phyloP scores from a whole-genome alignment of 2,888 invertebrate species.

The Tromatobia lineatoria region DNA sequence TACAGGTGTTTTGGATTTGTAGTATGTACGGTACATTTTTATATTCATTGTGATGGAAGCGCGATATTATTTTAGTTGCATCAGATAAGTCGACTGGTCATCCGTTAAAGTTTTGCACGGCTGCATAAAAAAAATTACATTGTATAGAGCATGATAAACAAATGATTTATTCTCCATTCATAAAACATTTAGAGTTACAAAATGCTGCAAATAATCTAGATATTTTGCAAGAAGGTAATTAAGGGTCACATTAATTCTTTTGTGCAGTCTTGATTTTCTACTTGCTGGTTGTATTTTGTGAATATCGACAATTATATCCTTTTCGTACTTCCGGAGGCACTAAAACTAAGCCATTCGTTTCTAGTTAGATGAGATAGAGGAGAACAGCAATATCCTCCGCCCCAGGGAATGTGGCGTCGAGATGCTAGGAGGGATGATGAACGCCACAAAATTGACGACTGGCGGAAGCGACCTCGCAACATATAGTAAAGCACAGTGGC shows the following conservation, averaged over 20 bases:
- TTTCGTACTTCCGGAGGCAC: neutral
- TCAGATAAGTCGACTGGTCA: too few species aligned
- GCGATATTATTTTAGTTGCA: too few species aligned
- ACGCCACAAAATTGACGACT: constrained; percentile 19
- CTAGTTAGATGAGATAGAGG: neutral
- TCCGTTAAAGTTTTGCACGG: too few species aligned
- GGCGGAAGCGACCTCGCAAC: constrained; percentile 5
- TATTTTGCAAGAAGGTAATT: neutral
- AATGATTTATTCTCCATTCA: too few species aligned
- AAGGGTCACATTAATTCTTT: neutral
- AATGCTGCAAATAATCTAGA: too few species aligned
- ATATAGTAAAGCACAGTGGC: constrained; percentile 32
- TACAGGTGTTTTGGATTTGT: too few species aligned
- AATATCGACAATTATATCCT: neutral
- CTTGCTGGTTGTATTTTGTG: neutral
- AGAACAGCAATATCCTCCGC: neutral
- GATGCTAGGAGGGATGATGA: constrained; percentile 27
- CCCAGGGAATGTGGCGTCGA: neutral
- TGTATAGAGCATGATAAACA: too few species aligned
- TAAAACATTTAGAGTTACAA: too few species aligned
- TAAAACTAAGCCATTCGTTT: neutral
- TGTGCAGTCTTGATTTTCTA: neutral
- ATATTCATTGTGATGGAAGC: too few species aligned
- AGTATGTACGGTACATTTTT: too few species aligned
- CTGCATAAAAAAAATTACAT: too few species aligned